phyloP scores from a whole-genome alignment of 2,888 invertebrate genomes.

The Serrognathus titanus region DNA sequence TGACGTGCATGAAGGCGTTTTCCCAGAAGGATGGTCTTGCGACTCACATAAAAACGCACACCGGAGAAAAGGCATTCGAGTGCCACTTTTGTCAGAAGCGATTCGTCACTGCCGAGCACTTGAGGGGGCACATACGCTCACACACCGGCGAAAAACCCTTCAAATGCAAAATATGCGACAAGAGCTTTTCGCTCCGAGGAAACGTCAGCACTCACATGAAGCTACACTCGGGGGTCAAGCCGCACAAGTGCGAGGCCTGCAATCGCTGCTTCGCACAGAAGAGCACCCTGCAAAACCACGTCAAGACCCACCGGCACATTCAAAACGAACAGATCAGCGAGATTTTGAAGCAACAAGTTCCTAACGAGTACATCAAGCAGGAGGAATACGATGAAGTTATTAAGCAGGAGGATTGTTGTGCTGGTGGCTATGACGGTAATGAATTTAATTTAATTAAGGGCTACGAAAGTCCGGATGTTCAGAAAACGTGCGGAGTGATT shows the following conservation, averaged over 20 bases:
- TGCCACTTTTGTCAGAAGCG: conserved; percentile 32
- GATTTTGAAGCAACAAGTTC: neutral
- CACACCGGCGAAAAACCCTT: conserved; percentile 15
- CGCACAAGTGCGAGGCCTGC: conserved; percentile 14
- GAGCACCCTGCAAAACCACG: conserved; percentile 12
- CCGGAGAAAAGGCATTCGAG: conserved; percentile 33
- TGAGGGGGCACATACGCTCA: conserved; percentile 10
- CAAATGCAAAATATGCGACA: conserved; percentile 15
- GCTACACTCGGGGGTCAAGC: conserved; percentile 11
- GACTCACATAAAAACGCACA: conserved; percentile 34
- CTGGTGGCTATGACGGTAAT: too few relatives aligned
- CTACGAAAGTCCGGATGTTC: too few relatives aligned
- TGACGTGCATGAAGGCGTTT: conserved; percentile 33
- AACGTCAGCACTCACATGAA: conserved; percentile 15
- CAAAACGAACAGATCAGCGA: neutral
- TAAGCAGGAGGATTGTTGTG: neutral
- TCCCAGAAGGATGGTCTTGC: conserved; percentile 33
- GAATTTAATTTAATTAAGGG: too few relatives aligned
- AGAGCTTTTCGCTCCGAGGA: conserved; percentile 12
- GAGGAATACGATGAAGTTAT: conserved; percentile 10
- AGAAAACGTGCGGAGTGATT: too few relatives aligned
- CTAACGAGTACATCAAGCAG: conserved; percentile 10
- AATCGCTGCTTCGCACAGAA: conserved; percentile 12
- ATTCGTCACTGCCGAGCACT: conserved; percentile 24
- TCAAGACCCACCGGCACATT: conserved; percentile 10